Conservation (phyloP, 2,888 invertebrate species). For the Coleophora flavipennella region DNA sequence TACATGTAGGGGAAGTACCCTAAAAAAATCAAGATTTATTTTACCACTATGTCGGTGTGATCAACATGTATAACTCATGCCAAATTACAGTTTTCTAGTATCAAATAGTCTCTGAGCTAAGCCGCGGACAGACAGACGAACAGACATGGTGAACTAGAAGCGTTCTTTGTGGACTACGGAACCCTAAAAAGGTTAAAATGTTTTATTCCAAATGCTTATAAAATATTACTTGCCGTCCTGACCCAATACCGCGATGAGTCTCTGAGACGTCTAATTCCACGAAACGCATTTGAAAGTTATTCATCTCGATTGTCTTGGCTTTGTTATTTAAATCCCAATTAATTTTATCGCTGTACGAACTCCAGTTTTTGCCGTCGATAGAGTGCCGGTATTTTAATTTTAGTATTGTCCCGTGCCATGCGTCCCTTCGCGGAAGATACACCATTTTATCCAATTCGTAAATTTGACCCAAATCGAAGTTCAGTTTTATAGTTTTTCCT, state of each 20-base stretch:
- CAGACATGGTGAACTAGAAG: too few relatives aligned
- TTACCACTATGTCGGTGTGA: too few relatives aligned
- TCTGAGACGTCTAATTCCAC: constrained; percentile 37
- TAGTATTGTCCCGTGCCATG: constrained; percentile 47
- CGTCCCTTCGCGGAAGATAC: constrained; percentile 44
- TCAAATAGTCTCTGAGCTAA: too few relatives aligned
- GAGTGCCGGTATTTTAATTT: constrained; percentile 38
- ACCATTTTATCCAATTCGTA: constrained; percentile 35
- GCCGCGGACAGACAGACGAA: too few relatives aligned
- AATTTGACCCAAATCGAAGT: constrained; percentile 23
- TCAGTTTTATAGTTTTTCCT: constrained; percentile 15
- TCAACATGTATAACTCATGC: too few relatives aligned
- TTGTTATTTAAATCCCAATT: constrained; percentile 28
- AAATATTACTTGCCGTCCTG: constrained; percentile 40
- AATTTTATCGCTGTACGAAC: constrained; percentile 24
- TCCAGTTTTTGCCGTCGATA: constrained; percentile 35
- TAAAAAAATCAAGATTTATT: too few relatives aligned
- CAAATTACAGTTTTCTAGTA: too few relatives aligned
- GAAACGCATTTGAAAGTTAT: constrained; percentile 30
- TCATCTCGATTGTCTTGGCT: constrained; percentile 32
- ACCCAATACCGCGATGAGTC: constrained; percentile 43
- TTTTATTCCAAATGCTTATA: constrained; percentile 16
- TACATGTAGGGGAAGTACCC: too few relatives aligned
- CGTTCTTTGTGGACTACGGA: too few relatives aligned
- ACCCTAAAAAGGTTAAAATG: too few relatives aligned